Conservation (phyloP, 2,797 vertebrate genomes). For the Furcifer pardalis region DNA sequence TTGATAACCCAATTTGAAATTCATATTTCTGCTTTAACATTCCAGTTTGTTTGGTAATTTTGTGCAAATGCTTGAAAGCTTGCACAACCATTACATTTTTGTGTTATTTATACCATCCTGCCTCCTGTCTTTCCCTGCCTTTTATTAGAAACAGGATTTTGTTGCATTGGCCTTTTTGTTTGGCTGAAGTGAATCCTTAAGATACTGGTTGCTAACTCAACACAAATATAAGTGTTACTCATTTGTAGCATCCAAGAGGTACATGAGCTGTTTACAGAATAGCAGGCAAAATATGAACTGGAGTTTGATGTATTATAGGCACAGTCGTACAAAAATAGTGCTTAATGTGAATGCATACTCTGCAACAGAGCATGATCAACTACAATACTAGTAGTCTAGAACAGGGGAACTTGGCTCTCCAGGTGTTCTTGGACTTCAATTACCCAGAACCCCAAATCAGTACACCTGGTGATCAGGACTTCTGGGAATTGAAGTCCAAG, state of each 20-base stretch:
- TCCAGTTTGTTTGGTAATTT: too few relatives aligned
- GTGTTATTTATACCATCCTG: neutral
- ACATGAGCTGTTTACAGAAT: neutral
- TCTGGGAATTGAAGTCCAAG: too few relatives aligned
- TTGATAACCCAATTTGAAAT: constrained; percentile 6
- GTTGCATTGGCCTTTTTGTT: neutral
- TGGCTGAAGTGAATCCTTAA: neutral
- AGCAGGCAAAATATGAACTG: neutral
- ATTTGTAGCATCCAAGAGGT: neutral
- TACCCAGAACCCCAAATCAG: too few relatives aligned
- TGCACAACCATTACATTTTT: neutral
- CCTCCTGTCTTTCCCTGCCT: neutral
- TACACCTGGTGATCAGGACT: too few relatives aligned
- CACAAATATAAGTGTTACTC: neutral
- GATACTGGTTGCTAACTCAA: neutral
- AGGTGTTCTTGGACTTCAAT: too few relatives aligned
- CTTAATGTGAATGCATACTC: neutral
- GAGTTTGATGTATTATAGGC: neutral
- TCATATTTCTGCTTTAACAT: constrained; percentile 36
- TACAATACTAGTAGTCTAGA: neutral
- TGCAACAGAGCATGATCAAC: neutral
- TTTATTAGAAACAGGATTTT: neutral
- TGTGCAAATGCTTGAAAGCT: too few relatives aligned
- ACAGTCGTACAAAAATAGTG: neutral
- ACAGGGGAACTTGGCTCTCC: too few relatives aligned